Percentiles rank a stretch among this genome's conserved stretches.
Conservation (phyloP, 2,113 vertebrate species). For the Microcebus tavaratra region DNA sequence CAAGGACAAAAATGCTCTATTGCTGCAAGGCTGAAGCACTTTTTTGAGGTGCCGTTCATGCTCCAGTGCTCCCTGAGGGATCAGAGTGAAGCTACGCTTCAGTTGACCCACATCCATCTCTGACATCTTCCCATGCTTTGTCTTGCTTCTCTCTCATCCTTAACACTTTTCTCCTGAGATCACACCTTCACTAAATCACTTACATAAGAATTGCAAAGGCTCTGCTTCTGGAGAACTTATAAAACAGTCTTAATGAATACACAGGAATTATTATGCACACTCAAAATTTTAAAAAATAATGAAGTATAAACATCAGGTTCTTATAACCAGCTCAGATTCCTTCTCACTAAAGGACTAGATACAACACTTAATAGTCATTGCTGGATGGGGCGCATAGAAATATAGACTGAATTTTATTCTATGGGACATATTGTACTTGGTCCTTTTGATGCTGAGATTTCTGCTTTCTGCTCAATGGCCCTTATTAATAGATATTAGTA, state of each 20-base stretch:
- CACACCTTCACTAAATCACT: neutral
- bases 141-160: neutral
- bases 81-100: neutral
- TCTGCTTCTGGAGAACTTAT: neutral
- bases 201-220: neutral
- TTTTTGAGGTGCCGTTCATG: neutral
- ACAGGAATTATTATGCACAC: neutral
- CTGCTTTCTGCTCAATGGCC: neutral
- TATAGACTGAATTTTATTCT: neutral
- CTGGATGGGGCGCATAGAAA: neutral
- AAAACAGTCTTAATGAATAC: neutral
- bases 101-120: neutral
- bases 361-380: neutral
- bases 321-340: neutral
- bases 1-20: neutral
- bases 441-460: neutral
- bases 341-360: neutral
- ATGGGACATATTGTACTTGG: neutral
- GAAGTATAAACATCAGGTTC: neutral
- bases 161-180: neutral
- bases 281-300: neutral
- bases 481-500: neutral
- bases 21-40: no score
- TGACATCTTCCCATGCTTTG: neutral
- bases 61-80: neutral